A percentile compares a stretch with the other conserved stretches of the same genome.
These are phyloP conservation scores for Rhodeus uyekii DNA, from an alignment of 2,797 vertebrate species.

Conservation along the genomic window DNA sequence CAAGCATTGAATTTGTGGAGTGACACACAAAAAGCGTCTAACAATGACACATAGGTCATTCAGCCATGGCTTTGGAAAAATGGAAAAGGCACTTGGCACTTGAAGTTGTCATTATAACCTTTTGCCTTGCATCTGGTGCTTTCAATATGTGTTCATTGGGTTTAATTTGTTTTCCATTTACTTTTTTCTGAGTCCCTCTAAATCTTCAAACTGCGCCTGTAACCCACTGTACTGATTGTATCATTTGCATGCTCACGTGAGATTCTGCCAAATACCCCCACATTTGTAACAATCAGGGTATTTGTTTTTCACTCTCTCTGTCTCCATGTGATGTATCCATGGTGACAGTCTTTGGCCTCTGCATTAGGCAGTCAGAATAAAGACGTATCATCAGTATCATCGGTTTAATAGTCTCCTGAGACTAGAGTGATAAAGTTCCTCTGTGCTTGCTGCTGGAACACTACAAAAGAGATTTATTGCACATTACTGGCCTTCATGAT, in stretches of 20 bases:
- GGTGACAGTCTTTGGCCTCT: slow-evolving; percentile 55
- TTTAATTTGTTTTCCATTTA: slow-evolving; percentile 27
- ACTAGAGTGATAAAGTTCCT: slow-evolving; percentile 34
- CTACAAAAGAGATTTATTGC: slow-evolving; percentile 21
- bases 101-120: slow-evolving; percentile 13
- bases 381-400: slow-evolving; percentile 43
- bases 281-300: slow-evolving; percentile 52
- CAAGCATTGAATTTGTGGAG: slow-evolving; percentile 21
- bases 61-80: slow-evolving; percentile 2
- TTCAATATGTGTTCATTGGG: slow-evolving; percentile 3
- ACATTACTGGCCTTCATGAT: slow-evolving; percentile 5
- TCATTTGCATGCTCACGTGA: slow-evolving; percentile 33
- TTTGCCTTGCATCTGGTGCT: neutral
- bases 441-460: slow-evolving; percentile 28
- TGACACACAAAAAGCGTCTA: slow-evolving; percentile 24
- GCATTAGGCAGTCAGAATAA: slow-evolving; percentile 49
- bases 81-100: neutral
- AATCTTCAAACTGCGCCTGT: neutral
- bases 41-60: neutral
- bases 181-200: neutral
- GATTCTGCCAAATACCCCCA: slow-evolving; percentile 50
- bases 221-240: neutral
- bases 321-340: slow-evolving; percentile 57
- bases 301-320: slow-evolving; percentile 54
- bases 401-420: slow-evolving; percentile 31